These are phyloP conservation scores for Cydia strobilella DNA, from an alignment of 1,140 invertebrate species.

Conservation along the genomic window DNA sequence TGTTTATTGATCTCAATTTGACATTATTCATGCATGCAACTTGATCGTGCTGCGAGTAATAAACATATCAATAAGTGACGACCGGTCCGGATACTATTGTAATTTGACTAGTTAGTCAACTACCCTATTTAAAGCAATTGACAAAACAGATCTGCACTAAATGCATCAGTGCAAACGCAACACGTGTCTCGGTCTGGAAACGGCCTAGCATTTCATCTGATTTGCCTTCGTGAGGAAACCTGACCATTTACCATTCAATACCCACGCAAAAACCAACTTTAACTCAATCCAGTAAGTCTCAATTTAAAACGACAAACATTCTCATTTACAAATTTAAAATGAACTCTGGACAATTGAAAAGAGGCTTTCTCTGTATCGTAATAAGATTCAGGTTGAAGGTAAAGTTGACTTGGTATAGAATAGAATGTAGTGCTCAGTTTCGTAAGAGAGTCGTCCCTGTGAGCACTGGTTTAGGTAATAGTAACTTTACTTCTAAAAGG, in stretches of 20 bases:
- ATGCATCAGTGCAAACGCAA: background rate
- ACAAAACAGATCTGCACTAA: background rate
- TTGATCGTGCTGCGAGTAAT: no score
- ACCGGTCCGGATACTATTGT: no score
- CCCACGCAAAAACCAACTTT: background rate
- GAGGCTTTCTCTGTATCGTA: background rate
- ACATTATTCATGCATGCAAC: no score
- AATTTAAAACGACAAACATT: background rate
- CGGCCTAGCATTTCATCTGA: slow-evolving; percentile 23
- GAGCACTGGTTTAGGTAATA: background rate
- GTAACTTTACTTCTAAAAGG: background rate
- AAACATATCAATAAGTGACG: no score
- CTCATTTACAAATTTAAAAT: background rate
- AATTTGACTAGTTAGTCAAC: no score
- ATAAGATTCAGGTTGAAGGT: background rate
- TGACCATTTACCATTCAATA: background rate
- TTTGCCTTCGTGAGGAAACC: slow-evolving; percentile 8
- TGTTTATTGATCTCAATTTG: no score
- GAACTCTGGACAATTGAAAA: background rate
- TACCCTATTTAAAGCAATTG: no score
- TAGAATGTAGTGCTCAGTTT: slow-evolving; percentile 12
- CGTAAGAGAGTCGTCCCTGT: slow-evolving; percentile 22
- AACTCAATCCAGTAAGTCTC: background rate
- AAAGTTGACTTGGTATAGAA: background rate
- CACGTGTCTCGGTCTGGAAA: slow-evolving; percentile 23